Evolutionary conservation across 2,888 invertebrate genomes (phyloP), one percentile per base, ranked within the genome.

Genomic region (Caenorhabditis virilis): DNA sequence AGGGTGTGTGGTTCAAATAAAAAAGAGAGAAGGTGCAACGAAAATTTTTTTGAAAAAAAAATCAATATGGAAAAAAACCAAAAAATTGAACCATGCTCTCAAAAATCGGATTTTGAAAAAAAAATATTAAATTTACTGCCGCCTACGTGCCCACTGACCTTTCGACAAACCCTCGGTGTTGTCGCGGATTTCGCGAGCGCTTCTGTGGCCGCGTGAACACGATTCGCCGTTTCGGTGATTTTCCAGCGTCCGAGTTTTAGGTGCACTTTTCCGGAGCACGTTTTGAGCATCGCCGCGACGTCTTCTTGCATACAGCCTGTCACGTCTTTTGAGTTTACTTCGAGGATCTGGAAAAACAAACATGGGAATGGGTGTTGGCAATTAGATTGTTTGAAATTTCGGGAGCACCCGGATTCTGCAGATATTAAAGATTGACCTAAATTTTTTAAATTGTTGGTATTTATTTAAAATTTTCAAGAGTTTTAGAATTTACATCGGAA

Each of bases 201-300:
- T 43, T 74, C 72, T 1, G 73, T 67, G 7, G 78, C 77, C 4
- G 77, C 78, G 42, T 79, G 79, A 22, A 79, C 77, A 41, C 75
- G 64, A 38, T 78, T 76, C 6, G 82, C 76, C 6, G 80, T 74
- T 36, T 83, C 82, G 16, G 74, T 78, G 43, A 83, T 67, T 63
- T 83, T 83, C 82, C 82, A 83, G 33, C 83, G 74, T 6, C 83
- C 83, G 26, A 75, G 63, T 69, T 76, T 76, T 49, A 83, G 60
- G 27, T 65, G 62, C n/a, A 83, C 80, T 53, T 76, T 76, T 7
- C 83, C 83, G n/a, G 71, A 73, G 45, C 76, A 74, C 11, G 81
- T 83, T 72, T 95, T 95, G 74, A 97, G 88, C 52, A 93, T 88
- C 16, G 92, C 90, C 45, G 92, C 93, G 11, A 91, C 92, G 71